These are phyloP conservation scores for Albula glossodonta DNA, from an alignment of 2,113 vertebrate genomes.

Conservation along the genomic window DNA sequence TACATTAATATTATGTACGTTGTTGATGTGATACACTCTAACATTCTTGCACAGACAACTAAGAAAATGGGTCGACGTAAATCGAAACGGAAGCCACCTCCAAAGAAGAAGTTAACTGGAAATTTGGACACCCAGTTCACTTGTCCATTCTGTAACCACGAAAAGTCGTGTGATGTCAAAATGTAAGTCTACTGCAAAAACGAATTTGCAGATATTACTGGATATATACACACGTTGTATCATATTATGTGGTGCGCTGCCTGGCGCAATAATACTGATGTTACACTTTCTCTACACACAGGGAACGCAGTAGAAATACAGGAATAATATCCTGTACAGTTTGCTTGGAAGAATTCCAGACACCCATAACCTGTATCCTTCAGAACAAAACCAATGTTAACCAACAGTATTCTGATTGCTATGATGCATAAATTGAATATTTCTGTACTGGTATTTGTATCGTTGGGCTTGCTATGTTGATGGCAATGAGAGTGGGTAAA, in stretches of 20 bases:
- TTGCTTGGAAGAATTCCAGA: slow-evolving; percentile 93
- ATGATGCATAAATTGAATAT: not conserved
- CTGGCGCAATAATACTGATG: not conserved
- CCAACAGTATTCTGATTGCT: not conserved
- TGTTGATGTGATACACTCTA: not conserved
- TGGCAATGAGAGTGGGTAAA: not conserved
- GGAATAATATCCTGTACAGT: slow-evolving; percentile 91
- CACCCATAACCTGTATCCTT: slow-evolving; percentile 95
- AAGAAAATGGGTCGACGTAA: slow-evolving; percentile 83
- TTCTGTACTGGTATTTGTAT: not conserved
- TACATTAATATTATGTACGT: not conserved
- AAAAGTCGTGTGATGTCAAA: slow-evolving; percentile 92
- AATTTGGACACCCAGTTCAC: slow-evolving; percentile 89
- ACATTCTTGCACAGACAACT: not conserved
- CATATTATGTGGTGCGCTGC: not conserved
- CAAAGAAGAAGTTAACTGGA: slow-evolving; percentile 89
- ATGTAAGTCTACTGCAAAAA: slow-evolving; percentile 72
- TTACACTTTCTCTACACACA: slow-evolving; percentile 48
- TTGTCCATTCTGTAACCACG: slow-evolving; percentile 90
- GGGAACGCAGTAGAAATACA: slow-evolving; percentile 89
- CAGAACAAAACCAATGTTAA: not conserved
- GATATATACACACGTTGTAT: not conserved
- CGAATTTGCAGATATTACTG: not conserved
- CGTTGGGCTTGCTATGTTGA: not conserved
- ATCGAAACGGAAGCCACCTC: slow-evolving; percentile 88